Evolutionary conservation across 2,888 invertebrate species (phyloP), one percentile per base, ranked within the genome.

Genomic region (Ametastegia equiseti): DNA sequence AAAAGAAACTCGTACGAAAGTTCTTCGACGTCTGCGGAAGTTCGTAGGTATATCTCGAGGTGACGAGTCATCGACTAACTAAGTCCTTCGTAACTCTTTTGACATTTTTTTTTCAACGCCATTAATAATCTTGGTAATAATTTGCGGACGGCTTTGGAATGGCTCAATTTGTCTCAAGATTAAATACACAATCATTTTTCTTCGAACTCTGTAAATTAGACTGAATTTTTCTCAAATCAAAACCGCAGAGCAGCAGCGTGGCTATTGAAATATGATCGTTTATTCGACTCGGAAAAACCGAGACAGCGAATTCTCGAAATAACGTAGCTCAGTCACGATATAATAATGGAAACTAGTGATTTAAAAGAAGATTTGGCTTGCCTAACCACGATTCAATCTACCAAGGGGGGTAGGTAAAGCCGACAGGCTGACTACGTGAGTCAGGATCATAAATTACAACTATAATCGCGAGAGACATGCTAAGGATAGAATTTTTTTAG

Each of bases 371-470:
- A 71, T 45, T 47, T 71, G n/a, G 47, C 27, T 71, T 27, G 2
- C 15, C n/a, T 7, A 71, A 45, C 71, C 5, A 47, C 27, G 27
- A 13, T 36, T 27, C 15, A 27, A 45, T 42, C 71, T 27, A 75
- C n/a, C 6, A 63, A 13, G 15, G 63, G 30, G 36, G n/a, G 27
- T 54, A n/a, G n/a, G n/a, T n/a, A n/a, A n/a, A n/a, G n/a, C n/a
- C n/a, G n/a, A n/a, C n/a, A 36, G 33, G 6, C 54, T 54, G 19
- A 54, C 45, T 47, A 27, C 71, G 71, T 71, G 45, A 30, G 47
- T 15, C 7, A n/a, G 54, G 30, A 75, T 75, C 75, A 75, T 75
- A 75, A 75, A 75, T 75, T 75, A 75, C 36, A 19, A 75, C 19
- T 50, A 54, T 75, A 75, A 75, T 75, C 75, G 50, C 3, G 19